phyloP scores from a whole-genome alignment of 1,140 invertebrate genomes.

The Holotrichia oblita region DNA sequence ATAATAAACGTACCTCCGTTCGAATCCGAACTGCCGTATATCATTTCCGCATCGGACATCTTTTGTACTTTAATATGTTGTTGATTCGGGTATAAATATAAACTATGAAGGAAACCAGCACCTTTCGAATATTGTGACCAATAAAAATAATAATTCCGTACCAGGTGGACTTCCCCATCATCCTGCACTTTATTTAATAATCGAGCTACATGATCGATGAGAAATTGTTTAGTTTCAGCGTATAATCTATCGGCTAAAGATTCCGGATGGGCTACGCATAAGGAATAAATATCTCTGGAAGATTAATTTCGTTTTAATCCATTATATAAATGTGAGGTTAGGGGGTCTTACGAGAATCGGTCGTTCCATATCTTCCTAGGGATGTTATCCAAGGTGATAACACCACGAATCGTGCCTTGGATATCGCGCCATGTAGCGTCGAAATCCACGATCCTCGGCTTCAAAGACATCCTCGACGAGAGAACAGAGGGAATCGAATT shows the following conservation, averaged over 20 bases:
- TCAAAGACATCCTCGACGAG: constrained; percentile 89
- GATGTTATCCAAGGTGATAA: constrained; percentile 88
- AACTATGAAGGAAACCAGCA: constrained; percentile 78
- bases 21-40: constrained; percentile 72
- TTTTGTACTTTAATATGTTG: constrained; percentile 87
- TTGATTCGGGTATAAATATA: constrained; percentile 86
- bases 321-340: constrained; percentile 25
- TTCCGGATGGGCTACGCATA: constrained; percentile 84
- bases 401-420: constrained; percentile 86
- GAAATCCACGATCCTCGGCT: constrained; percentile 92
- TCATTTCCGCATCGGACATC: constrained; percentile 80
- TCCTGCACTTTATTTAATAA: constrained; percentile 68
- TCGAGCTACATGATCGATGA: constrained; percentile 78
- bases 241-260: constrained; percentile 81
- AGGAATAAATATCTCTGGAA: constrained; percentile 81
- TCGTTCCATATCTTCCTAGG: constrained; percentile 88
- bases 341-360: constrained; percentile 78
- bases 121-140: constrained; percentile 85
- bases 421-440: constrained; percentile 86
- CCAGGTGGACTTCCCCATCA: constrained; percentile 62
- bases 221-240: constrained; percentile 78
- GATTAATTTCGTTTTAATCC: constrained; percentile 22
- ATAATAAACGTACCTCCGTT: constrained; percentile 63
- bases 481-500: too few relatives aligned
- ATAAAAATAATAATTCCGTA: constrained; percentile 73